Evolutionary conservation across 2,113 vertebrate species (phyloP), one percentile per base, ranked within the genome.

Genomic region (Motacilla alba): DNA sequence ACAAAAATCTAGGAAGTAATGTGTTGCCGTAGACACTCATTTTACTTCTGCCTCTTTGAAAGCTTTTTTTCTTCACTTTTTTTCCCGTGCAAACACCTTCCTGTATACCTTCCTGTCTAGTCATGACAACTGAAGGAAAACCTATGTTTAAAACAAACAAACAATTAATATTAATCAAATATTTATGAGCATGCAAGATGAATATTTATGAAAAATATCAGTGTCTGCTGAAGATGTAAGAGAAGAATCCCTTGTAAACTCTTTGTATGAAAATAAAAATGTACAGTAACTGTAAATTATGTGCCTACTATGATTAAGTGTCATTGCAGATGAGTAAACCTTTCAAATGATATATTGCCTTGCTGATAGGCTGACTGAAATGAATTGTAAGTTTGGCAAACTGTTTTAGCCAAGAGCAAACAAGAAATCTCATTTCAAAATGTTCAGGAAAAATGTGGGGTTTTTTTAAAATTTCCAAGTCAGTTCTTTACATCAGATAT

Each of bases 111-210:
- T 89, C n/a, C 46, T 83, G 53, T 85, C 88, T 72, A 93, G 62
- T 76, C 70, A 66, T 37, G 87, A 87, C 59, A 95, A 67, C 23
- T 66, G 73, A 95, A 62, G 47, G 39, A 79, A 91, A 91, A 80
- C 6, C 50, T 83, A 18, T 69, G 82, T 66, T 94, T 85, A 76
- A 95, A 91, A 83, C 41, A 95, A 96, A 75, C 81, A 93, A 92
- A 75, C 78, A 91, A 91, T 97, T 94, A 96, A 83, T 94, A 83
- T 49, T 93, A 91, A 94, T 93, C 50, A 95, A 94, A 88, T 94
- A 93, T 93, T 85, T 80, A 95, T 95, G 50, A 94, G 43, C 15
- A 50, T 18, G 9, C 50, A 59, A n/a, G 27, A 91, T 96, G 50
- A 95, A 95, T 95, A 91, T 91, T 95, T 93, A 95, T 95, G 44